Conservation (phyloP, 2,797 vertebrate genomes). For the Yasuhikotakia modesta region DNA sequence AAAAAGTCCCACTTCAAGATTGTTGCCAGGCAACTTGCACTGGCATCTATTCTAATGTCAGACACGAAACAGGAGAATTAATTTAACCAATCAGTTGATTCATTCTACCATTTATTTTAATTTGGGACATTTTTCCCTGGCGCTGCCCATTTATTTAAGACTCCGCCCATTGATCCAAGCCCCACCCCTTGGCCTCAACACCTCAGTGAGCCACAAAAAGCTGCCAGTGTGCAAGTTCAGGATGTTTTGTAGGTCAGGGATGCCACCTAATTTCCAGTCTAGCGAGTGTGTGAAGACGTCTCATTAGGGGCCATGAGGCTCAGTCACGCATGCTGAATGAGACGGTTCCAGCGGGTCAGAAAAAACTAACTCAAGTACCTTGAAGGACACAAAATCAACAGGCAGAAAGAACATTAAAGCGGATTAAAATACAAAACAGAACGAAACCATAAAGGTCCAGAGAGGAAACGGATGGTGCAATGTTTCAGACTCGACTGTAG, state of each 20-base stretch:
- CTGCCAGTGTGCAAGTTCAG: conserved; percentile 8
- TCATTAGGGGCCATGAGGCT: conserved; percentile 42
- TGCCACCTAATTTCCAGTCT: conserved; percentile 49
- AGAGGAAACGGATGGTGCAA: neutral
- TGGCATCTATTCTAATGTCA: conserved; percentile 31
- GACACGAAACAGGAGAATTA: conserved; percentile 18
- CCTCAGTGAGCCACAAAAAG: neutral
- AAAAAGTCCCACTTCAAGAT: conserved; percentile 30
- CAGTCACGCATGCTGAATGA: conserved; percentile 44
- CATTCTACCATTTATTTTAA: neutral
- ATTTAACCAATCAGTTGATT: neutral
- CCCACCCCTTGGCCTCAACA: neutral
- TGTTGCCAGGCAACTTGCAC: conserved; percentile 55
- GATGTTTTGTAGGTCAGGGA: conserved; percentile 46
- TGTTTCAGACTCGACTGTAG: neutral
- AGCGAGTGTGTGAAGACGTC: conserved; percentile 7
- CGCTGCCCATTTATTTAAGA: neutral
- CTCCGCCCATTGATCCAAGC: neutral
- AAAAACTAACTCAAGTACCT: conserved; percentile 19
- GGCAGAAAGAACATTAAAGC: neutral
- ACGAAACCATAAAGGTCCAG: conserved; percentile 17
- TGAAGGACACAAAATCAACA: conserved; percentile 37
- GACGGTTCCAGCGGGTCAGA: conserved; percentile 13
- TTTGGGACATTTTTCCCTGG: neutral
- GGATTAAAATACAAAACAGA: conserved; percentile 22